Evolutionary conservation across 2,797 vertebrate genomes (phyloP).

Genomic region (Miichthys miiuy): DNA sequence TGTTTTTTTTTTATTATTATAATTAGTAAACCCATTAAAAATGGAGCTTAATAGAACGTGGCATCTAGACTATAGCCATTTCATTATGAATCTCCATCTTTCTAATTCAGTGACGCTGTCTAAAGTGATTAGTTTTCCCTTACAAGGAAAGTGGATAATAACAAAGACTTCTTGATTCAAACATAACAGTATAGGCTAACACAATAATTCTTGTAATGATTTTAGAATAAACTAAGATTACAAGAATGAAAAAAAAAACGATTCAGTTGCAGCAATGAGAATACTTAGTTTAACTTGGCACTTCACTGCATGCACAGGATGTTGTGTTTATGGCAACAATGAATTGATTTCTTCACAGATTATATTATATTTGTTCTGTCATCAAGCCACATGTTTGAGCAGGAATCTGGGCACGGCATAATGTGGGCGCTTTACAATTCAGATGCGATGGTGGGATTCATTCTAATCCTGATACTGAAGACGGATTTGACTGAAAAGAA

Average conservation of each 20-base stretch:
- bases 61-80: neutral
- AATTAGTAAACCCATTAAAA: too few species aligned
- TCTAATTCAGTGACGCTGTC: slow-evolving; percentile 14
- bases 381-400: slow-evolving; percentile 39
- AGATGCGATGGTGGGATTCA: slow-evolving; percentile 27
- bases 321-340: neutral
- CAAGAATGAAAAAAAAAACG: neutral
- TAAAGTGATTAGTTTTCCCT: neutral
- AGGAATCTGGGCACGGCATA: slow-evolving; percentile 33
- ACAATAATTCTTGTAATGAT: neutral
- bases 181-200: neutral
- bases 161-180: slow-evolving; percentile 1
- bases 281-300: neutral
- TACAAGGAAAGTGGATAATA: neutral
- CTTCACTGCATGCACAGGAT: neutral
- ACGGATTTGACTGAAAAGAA: slow-evolving; percentile 42
- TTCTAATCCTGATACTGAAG: slow-evolving; percentile 50
- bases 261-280: neutral
- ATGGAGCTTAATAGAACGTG: neutral
- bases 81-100: slow-evolving; percentile 10
- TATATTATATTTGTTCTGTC: slow-evolving; percentile 37
- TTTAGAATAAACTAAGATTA: neutral
- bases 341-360: slow-evolving; percentile 13
- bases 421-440: slow-evolving; percentile 29
- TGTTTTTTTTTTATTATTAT: neutral